phyloP scores from a whole-genome alignment of 2,888 invertebrate genomes.

The Oxystoma pomonae region DNA sequence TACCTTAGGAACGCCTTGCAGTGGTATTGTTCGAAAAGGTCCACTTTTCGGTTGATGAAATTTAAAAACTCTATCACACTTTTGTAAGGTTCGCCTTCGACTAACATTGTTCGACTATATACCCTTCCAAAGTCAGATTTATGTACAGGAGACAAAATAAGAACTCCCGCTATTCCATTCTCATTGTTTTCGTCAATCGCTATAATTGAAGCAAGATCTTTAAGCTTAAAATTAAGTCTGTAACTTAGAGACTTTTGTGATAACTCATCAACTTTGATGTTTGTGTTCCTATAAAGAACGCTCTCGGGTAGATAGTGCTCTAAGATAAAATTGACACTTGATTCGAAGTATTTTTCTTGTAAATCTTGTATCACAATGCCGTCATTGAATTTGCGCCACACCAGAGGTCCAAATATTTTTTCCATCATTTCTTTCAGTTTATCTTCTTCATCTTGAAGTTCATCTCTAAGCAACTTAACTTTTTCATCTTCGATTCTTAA shows the following conservation, averaged over 20 bases:
- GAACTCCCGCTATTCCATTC: constrained; percentile 35
- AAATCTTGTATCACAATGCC: constrained; percentile 42
- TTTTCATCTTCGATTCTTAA: constrained; percentile 38
- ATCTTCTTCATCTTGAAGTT: constrained; percentile 40
- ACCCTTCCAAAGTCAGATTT: constrained; percentile 39
- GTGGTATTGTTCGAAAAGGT: constrained; percentile 38
- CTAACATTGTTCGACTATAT: constrained; percentile 38
- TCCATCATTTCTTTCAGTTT: constrained; percentile 33
- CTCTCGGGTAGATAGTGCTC: constrained; percentile 37
- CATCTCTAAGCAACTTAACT: constrained; percentile 34
- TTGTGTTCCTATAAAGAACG: constrained; percentile 39
- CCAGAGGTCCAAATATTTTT: constrained; percentile 37
- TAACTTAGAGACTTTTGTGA: constrained; percentile 38
- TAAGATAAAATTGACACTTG: constrained; percentile 35
- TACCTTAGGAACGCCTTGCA: constrained; percentile 40
- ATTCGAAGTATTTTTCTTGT: constrained; percentile 34
- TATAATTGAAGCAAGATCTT: constrained; percentile 40
- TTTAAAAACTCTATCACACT: constrained; percentile 37
- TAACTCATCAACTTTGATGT: constrained; percentile 35
- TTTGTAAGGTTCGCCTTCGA: constrained; percentile 39
- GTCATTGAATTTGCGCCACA: constrained; percentile 37
- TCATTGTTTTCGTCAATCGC: constrained; percentile 34
- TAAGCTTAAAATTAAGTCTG: constrained; percentile 34
- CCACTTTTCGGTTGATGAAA: constrained; percentile 38
- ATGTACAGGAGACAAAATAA: constrained; percentile 37